Percentiles rank a stretch among this genome's conserved stretches.
Conservation (phyloP, 2,797 vertebrate genomes). For the Ptychobarbus kaznakovi region DNA sequence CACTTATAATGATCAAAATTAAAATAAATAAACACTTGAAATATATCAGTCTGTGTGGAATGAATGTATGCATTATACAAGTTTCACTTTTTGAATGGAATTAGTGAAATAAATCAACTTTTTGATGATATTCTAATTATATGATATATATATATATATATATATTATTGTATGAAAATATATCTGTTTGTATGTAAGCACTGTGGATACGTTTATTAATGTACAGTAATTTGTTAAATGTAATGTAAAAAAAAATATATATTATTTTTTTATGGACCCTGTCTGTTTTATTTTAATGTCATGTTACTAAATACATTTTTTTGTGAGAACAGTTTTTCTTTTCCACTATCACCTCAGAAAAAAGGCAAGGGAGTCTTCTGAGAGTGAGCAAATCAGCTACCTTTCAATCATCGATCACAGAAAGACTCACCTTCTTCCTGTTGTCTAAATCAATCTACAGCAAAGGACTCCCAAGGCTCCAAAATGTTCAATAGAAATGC, state of each 20-base stretch:
- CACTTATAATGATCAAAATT: too few relatives aligned
- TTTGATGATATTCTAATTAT: too few relatives aligned
- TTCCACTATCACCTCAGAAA: conserved; percentile 1
- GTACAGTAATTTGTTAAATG: neutral
- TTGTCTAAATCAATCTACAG: conserved; percentile 38
- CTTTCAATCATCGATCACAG: conserved; percentile 35
- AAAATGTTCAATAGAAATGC: conserved; percentile 12
- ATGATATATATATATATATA: neutral
- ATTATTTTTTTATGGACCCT: neutral
- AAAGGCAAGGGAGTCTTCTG: neutral
- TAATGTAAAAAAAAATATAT: neutral
- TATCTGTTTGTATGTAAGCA: neutral
- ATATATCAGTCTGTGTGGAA: too few relatives aligned
- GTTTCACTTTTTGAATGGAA: too few relatives aligned
- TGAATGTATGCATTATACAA: too few relatives aligned
- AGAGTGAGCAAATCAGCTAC: conserved; percentile 6
- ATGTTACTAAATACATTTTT: neutral
- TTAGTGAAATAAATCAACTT: too few relatives aligned
- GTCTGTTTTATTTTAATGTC: conserved; percentile 1
- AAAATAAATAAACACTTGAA: too few relatives aligned
- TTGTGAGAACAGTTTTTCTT: neutral
- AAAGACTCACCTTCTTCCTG: conserved; percentile 16
- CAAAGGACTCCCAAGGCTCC: conserved; percentile 24
- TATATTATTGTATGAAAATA: neutral
- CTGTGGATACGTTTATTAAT: neutral